Conservation (phyloP, 2,888 invertebrate species). For the Scaptomyza parva region DNA sequence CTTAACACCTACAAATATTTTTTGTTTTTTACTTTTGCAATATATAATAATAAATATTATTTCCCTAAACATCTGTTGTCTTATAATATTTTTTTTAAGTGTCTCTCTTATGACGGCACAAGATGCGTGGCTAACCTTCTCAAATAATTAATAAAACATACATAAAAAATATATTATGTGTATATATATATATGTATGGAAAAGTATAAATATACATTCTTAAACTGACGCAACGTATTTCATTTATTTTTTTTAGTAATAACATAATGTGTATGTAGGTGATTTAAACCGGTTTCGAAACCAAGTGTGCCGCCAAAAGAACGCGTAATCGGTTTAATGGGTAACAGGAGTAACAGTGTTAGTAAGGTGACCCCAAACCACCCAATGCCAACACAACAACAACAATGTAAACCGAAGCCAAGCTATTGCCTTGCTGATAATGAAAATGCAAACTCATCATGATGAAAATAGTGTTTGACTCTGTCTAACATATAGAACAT, state of each 20-base stretch:
- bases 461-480: slow-evolving; percentile 24
- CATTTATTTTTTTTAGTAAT: slow-evolving; percentile 1
- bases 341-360: not conserved
- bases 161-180: not conserved
- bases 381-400: slow-evolving; percentile 3
- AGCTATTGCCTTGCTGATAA: slow-evolving; percentile 34
- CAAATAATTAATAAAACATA: slow-evolving; percentile 2
- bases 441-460: slow-evolving; percentile 44
- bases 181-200: not conserved
- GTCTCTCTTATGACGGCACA: slow-evolving; percentile 23
- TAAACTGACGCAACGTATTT: slow-evolving; percentile 31
- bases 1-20: not conserved
- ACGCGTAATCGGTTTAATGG: slow-evolving; percentile 13
- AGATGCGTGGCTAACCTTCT: slow-evolving; percentile 1
- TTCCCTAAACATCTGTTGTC: not conserved
- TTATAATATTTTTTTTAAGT: not conserved
- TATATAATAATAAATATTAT: not conserved
- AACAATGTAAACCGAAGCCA: slow-evolving; percentile 6
- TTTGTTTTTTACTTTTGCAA: not conserved
- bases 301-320: slow-evolving; percentile 43
- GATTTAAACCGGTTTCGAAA: slow-evolving; percentile 34
- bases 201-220: not conserved
- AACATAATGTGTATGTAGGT: no score
- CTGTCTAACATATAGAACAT: slow-evolving; percentile 19
- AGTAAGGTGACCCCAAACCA: slow-evolving; percentile 18